Conservation (phyloP, 2,113 vertebrate genomes). For the Sciurus niger region DNA sequence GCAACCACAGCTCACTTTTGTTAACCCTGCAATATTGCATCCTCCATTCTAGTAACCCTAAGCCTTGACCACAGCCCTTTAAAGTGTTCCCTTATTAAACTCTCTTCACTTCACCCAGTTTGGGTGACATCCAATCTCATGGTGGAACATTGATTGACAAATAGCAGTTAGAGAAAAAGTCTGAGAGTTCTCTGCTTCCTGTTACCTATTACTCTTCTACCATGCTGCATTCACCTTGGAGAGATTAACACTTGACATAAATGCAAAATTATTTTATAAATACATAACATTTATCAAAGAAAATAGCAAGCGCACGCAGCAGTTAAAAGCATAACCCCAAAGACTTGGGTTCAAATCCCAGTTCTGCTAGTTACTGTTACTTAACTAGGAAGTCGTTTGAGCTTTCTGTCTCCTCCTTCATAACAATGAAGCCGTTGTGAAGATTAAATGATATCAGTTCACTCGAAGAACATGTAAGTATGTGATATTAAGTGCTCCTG, state of each 20-base stretch:
- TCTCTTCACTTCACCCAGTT: not conserved
- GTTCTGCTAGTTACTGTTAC: not conserved
- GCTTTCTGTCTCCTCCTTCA: not conserved
- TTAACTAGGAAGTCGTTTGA: not conserved
- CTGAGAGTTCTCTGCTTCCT: not conserved
- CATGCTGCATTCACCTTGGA: not conserved
- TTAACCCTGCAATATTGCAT: not conserved
- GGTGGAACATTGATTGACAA: not conserved
- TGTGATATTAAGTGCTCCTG: not conserved
- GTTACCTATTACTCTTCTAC: not conserved
- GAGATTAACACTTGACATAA: not conserved
- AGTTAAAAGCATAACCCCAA: not conserved
- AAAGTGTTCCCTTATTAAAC: not conserved
- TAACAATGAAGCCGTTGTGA: not conserved
- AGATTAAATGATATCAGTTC: not conserved
- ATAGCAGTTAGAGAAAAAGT: not conserved
- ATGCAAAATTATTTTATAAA: not conserved
- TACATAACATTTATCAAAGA: not conserved
- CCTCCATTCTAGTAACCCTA: not conserved
- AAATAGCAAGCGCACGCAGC: not conserved
- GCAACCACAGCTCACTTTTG: not conserved
- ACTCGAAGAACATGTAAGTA: not conserved
- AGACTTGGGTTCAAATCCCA: slow-evolving; percentile 24
- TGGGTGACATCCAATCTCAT: not conserved
- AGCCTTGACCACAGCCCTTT: not conserved